A percentile compares a stretch with the other conserved stretches of the same genome.
Conservation (phyloP, 2,797 vertebrate species). For the Hypotaenidia okinawae region DNA sequence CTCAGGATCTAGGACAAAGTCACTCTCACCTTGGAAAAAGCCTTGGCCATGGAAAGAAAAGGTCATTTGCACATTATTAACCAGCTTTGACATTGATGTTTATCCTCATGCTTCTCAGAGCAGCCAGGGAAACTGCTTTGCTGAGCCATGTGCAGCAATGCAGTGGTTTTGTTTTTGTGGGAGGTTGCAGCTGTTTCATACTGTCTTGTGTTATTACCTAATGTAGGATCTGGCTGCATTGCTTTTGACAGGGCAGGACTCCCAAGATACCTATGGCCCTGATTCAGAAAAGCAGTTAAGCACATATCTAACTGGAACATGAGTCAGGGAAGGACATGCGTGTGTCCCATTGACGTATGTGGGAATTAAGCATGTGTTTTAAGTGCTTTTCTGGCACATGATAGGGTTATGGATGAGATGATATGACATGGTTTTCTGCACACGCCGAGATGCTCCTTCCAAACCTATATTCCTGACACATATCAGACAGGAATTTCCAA, state of each 20-base stretch:
- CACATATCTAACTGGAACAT: not conserved
- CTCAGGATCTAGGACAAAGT: not conserved
- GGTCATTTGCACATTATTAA: not conserved
- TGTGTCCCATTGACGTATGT: not conserved
- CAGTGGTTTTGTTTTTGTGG: not conserved
- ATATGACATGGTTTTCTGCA: not conserved
- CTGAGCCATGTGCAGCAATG: not conserved
- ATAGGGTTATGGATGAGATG: not conserved
- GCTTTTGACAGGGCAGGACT: not conserved
- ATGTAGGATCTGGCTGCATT: not conserved
- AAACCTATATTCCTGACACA: not conserved
- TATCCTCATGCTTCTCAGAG: not conserved
- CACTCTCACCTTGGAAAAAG: not conserved
- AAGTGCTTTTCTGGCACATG: slow-evolving; percentile 37
- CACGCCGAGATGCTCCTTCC: not conserved
- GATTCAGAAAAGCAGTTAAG: not conserved
- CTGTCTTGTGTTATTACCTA: not conserved
- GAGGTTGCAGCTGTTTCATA: not conserved
- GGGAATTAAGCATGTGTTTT: not conserved
- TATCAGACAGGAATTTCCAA: not conserved
- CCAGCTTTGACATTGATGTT: not conserved
- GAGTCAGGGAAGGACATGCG: not conserved
- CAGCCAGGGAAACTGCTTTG: not conserved
- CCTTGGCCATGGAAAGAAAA: not conserved
- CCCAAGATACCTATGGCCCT: not conserved